Evolutionary conservation across 2,888 invertebrate species (phyloP), one percentile per base, ranked within the genome.

Genomic region (Lochmaea crataegi): DNA sequence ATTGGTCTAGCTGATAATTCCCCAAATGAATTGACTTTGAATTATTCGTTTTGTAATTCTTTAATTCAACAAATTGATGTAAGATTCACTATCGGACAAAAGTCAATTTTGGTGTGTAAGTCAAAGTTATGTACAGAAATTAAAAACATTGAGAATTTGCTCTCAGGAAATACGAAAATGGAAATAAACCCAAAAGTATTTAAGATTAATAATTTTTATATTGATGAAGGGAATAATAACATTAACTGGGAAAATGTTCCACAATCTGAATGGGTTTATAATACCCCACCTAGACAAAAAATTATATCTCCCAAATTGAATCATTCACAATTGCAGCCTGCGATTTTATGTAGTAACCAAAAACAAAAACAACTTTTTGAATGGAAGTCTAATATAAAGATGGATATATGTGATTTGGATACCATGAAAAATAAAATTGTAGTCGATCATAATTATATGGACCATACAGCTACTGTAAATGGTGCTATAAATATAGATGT

Each of bases 231-330:
- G 7, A 63, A 65, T 6, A 38, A 22, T 22, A 66, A 72, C 10
- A 42, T 61, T 2, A 65, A 73, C 41, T 72, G 74, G 16, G 45
- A 65, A 22, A 75, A 68, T n/a, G 48, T 77, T 63, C 74, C 79
- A 1, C 61, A 68, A 14, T 71, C 73, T n/a, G 71, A 77, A 16
- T 81, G 81, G 81, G 71, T 79, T 2, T 81, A 75, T 67, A 51
- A 72, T n/a, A 81, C 81, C 4, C 81, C 81, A 1, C 75, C 76
- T 6, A 75, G 72, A 65, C 79, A 79, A 71, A 78, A 67, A 71
- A 72, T 80, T 14, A 56, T 48, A 0, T 14, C 69, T 7, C 75
- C 78, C 12, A 65, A 68, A 65, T 14, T 72, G 0, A 75, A 77
- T 45, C 75, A 76, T 3, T 69, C 74, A 38, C 69, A 75, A 32